phyloP scores from a whole-genome alignment of 2,888 invertebrate genomes.

The Glyphotaelius pellucidus region DNA sequence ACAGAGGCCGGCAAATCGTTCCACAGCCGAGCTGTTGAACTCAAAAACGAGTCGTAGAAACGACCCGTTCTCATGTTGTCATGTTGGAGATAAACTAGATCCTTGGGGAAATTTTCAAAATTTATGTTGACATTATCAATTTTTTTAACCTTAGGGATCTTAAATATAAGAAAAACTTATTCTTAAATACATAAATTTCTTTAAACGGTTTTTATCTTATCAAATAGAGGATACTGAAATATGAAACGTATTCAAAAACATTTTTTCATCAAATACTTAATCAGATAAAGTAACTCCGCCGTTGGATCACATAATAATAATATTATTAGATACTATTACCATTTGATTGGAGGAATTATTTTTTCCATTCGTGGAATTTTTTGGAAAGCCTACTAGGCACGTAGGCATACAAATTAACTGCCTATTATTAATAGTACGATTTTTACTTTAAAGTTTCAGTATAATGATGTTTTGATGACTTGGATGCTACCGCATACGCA shows the following conservation, averaged over 20 bases:
- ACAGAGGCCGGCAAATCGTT: too few relatives aligned
- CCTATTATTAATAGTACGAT: neutral
- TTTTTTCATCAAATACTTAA: neutral
- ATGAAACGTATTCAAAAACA: neutral
- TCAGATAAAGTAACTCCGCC: conserved; percentile 10
- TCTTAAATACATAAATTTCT: too few relatives aligned
- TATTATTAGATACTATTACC: neutral
- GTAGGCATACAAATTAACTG: neutral
- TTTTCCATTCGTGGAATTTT: neutral
- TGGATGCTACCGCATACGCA: neutral
- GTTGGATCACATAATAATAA: neutral
- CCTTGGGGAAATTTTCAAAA: too few relatives aligned
- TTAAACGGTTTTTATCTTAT: too few relatives aligned
- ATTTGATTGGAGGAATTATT: neutral
- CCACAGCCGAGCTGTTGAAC: too few relatives aligned
- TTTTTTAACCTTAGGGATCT: too few relatives aligned
- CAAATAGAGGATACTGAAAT: neutral
- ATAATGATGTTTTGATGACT: neutral
- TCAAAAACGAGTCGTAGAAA: too few relatives aligned
- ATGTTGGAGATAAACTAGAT: too few relatives aligned
- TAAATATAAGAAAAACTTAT: too few relatives aligned
- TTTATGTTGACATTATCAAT: too few relatives aligned
- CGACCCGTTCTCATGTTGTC: too few relatives aligned
- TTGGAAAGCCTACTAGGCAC: neutral
- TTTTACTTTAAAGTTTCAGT: neutral